A percentile compares a stretch with the other conserved stretches of the same genome.
Evolutionary conservation across 2,113 vertebrate genomes (phyloP).

Genomic region (Gyps fulvus): DNA sequence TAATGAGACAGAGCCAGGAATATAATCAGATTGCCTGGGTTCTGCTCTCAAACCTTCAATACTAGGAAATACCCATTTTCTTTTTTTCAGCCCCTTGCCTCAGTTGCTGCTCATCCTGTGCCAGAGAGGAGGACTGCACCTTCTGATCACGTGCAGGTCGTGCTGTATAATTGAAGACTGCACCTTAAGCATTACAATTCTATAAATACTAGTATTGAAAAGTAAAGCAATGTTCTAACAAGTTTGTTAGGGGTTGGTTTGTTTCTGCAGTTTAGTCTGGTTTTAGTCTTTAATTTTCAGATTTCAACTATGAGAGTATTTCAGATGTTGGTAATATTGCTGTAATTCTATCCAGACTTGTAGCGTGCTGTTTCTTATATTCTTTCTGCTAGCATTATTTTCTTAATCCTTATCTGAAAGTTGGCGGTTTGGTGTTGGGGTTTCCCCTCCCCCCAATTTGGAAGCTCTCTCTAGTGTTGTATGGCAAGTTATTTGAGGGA

Average conservation of each 20-base stretch:
- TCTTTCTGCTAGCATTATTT: background rate
- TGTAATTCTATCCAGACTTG: background rate
- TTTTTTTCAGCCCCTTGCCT: background rate
- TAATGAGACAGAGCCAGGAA: background rate
- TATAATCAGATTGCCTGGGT: background rate
- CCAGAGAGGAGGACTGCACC: background rate
- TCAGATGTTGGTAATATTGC: background rate
- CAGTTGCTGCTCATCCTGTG: background rate
- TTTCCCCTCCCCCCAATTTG: background rate
- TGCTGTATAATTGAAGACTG: background rate
- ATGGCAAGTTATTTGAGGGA: background rate
- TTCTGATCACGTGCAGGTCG: background rate
- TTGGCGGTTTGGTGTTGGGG: rapidly evolving
- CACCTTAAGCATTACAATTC: background rate
- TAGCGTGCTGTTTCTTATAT: background rate
- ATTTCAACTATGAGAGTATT: background rate
- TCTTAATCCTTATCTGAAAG: background rate
- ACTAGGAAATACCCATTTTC: background rate
- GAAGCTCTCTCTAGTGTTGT: background rate
- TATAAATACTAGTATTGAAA: background rate
- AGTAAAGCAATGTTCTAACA: background rate
- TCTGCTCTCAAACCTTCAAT: background rate
- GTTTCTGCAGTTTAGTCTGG: background rate
- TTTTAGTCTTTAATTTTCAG: background rate
- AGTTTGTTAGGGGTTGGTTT: background rate